A percentile compares a stretch with the other conserved stretches of the same genome.
phyloP scores from a whole-genome alignment of 1,140 invertebrate genomes.

The Drosophila melanogaster region DNA sequence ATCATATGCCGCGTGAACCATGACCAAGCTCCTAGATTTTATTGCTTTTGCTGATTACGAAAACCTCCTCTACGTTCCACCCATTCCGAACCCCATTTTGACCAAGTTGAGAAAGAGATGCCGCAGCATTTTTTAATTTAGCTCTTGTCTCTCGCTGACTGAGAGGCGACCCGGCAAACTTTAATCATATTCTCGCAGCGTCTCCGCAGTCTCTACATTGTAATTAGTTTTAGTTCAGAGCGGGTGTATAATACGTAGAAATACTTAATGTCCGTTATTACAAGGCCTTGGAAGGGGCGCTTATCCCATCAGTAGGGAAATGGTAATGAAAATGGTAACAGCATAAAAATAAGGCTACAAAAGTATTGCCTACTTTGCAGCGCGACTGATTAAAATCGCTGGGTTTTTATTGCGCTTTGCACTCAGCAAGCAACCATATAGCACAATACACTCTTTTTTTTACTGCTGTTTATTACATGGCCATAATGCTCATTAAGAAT shows the following conservation, averaged over 20 bases:
- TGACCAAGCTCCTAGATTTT: slow-evolving; percentile 48
- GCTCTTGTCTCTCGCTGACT: slow-evolving; percentile 59
- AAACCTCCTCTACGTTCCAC: slow-evolving; percentile 51
- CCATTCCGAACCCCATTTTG: background rate
- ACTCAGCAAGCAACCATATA: slow-evolving; percentile 53
- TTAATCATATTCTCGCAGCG: slow-evolving; percentile 72
- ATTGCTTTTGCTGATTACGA: slow-evolving; percentile 78
- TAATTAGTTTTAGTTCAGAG: slow-evolving; percentile 72
- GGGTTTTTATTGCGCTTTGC: slow-evolving; percentile 69
- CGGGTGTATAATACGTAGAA: slow-evolving; percentile 37
- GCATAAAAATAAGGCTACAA: slow-evolving; percentile 30
- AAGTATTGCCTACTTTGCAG: slow-evolving; percentile 71
- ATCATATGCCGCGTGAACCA: slow-evolving; percentile 62
- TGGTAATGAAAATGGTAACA: slow-evolving; percentile 8
- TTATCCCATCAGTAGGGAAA: slow-evolving; percentile 24
- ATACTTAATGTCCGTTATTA: slow-evolving; percentile 60
- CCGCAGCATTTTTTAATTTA: slow-evolving; percentile 77
- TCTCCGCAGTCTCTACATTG: slow-evolving; percentile 53
- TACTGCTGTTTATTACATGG: slow-evolving; percentile 69
- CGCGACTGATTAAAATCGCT: slow-evolving; percentile 70
- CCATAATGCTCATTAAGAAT: slow-evolving; percentile 79
- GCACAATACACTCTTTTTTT: slow-evolving; percentile 43
- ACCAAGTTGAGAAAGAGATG: slow-evolving; percentile 58
- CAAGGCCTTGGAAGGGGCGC: slow-evolving; percentile 61
- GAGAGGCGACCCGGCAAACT: slow-evolving; percentile 46